These are phyloP conservation scores for Chrysochloris asiatica DNA, from an alignment of 2,113 vertebrate species.

Conservation along the genomic window DNA sequence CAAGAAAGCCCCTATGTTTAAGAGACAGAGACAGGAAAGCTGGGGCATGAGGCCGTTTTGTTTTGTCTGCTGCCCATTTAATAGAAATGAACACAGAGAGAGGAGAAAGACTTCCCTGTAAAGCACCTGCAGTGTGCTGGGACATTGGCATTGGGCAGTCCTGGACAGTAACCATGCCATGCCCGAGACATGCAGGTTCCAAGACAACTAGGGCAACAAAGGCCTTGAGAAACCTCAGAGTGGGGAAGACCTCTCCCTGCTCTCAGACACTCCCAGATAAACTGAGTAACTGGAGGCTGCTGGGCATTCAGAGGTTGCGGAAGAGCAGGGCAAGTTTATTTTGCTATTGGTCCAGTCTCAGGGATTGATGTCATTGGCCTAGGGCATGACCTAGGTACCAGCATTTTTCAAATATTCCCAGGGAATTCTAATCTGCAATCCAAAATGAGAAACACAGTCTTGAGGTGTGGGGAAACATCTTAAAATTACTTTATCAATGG, in stretches of 20 bases:
- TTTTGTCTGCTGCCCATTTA: neutral
- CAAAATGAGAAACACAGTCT: neutral
- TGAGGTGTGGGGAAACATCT: neutral
- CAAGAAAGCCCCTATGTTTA: no score
- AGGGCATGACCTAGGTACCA: neutral
- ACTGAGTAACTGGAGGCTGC: neutral
- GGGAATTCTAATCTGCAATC: neutral
- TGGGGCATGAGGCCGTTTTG: neutral
- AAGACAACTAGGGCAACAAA: neutral
- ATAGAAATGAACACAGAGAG: neutral
- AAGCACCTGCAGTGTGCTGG: neutral
- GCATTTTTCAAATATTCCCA: neutral
- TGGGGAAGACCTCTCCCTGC: neutral
- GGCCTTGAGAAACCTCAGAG: neutral
- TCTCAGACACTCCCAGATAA: neutral
- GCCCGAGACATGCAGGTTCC: fast-evolving
- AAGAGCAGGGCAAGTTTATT: neutral
- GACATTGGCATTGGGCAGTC: neutral
- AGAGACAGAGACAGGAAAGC: fast-evolving
- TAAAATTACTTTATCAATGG: neutral
- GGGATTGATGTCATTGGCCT: neutral
- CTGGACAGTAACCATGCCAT: neutral
- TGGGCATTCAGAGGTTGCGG: neutral
- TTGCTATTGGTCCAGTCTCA: neutral
- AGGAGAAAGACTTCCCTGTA: neutral